Percentiles rank a stretch among this genome's conserved stretches.
These are phyloP conservation scores for Coluber constrictor DNA, from an alignment of 2,797 vertebrate species.

Conservation along the genomic window DNA sequence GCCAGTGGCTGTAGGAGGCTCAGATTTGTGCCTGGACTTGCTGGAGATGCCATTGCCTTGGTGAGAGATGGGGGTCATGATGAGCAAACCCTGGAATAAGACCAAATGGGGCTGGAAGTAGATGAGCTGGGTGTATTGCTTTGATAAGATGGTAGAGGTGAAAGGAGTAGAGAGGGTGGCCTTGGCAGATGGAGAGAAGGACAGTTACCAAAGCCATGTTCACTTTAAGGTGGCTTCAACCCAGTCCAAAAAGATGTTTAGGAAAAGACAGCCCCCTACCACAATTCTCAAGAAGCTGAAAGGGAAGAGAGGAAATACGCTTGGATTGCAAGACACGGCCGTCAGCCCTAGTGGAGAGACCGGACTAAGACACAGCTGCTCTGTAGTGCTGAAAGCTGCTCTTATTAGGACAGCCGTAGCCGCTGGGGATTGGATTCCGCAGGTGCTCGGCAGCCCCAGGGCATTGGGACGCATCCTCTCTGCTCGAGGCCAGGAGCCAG, in stretches of 20 bases:
- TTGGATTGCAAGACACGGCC: not conserved
- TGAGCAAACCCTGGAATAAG: not conserved
- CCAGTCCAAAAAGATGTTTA: not conserved
- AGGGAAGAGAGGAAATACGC: not conserved
- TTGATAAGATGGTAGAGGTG: not conserved
- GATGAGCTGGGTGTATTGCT: not conserved
- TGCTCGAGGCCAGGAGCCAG: not conserved
- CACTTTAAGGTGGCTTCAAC: not conserved
- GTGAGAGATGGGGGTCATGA: not conserved
- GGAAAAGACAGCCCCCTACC: not conserved
- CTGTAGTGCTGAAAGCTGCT: no score
- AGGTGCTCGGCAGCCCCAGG: not conserved
- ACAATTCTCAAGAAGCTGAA: not conserved
- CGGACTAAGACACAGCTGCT: no score
- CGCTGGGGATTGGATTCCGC: not conserved
- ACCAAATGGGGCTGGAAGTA: not conserved
- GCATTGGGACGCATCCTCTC: not conserved
- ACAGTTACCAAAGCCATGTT: not conserved
- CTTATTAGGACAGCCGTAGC: not conserved
- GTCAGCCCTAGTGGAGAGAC: no score
- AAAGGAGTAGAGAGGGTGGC: not conserved
- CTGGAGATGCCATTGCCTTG: not conserved
- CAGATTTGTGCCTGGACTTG: not conserved
- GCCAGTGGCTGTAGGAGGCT: not conserved
- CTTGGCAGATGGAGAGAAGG: not conserved